Conservation (phyloP, 2,113 vertebrate species). For the Pollachius pollachius region DNA sequence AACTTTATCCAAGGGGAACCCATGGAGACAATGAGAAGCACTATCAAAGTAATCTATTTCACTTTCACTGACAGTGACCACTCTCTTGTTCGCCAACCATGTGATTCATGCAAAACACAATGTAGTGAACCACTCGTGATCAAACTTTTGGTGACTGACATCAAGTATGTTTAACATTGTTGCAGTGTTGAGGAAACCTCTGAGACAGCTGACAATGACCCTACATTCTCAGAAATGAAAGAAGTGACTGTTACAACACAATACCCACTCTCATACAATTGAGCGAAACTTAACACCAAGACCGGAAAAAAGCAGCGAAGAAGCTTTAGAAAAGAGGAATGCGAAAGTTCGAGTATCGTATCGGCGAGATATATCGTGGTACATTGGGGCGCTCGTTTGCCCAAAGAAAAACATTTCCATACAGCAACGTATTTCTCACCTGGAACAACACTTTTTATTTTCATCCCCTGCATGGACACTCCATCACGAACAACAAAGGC, state of each 20-base stretch:
- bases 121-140: slow-evolving; percentile 25
- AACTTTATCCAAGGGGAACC: slow-evolving; percentile 11
- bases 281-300: slow-evolving; percentile 35
- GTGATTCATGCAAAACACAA: slow-evolving; percentile 27
- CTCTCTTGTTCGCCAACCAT: slow-evolving; percentile 7
- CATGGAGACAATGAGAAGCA: slow-evolving; percentile 30
- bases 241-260: slow-evolving; percentile 25
- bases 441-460: slow-evolving; percentile 77
- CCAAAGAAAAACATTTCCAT: slow-evolving; percentile 33
- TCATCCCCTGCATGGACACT: slow-evolving; percentile 76
- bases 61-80: slow-evolving; percentile 11
- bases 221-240: slow-evolving; percentile 31
- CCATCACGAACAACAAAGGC: slow-evolving; percentile 74
- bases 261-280: slow-evolving; percentile 15
- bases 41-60: slow-evolving; percentile 34
- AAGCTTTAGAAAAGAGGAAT: slow-evolving; percentile 42
- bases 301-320: slow-evolving; percentile 55
- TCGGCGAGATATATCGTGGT: slow-evolving; percentile 59
- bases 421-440: slow-evolving; percentile 64
- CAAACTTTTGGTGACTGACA: slow-evolving; percentile 31
- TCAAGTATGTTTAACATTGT: slow-evolving; percentile 26
- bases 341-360: slow-evolving; percentile 51
- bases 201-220: slow-evolving; percentile 28
- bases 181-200: slow-evolving; percentile 27
- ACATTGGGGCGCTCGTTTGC: slow-evolving; percentile 54